Base-by-base conservation (phyloP, 92 coral and sea anemone genomes). In the Bergia sp. region DNA sequence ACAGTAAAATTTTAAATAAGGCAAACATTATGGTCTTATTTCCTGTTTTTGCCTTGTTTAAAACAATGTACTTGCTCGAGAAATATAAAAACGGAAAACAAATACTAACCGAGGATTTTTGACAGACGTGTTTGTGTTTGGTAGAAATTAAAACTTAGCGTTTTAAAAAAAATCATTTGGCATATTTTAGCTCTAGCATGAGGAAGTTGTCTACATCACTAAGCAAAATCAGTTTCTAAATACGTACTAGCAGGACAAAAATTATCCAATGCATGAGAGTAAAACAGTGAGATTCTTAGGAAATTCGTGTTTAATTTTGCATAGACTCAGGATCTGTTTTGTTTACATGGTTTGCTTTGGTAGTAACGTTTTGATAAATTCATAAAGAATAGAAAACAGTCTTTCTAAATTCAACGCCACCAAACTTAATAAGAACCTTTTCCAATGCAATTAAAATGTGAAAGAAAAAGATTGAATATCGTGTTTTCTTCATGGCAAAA, bases 271-370 rank as follows among this genome's bases (percentile, higher is more conserved):
- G 29, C 15, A 18, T 11, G 3, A 3, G 18, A 18, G 16, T 53
- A 8, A 53, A 53, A 18, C 16, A 53, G 10, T 53, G 58, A 53
- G 58, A 53, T 53, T 2, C 18, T 29, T 53, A 76, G 41, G 21
- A 76, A 76, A 37, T 16, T 20, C 43, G 21, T 42, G 49, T 42
- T 20, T 13, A 5, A 4, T 76, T 76, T 76, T 37, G 21, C 42
- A 76, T 76, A 43, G 7, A 77, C 29, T 77, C n/a, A 77, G 39
- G 5, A 4, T 77, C 29, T 77, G 81, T 77, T 77, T 71, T 71
- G 81, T 77, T 77, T 77, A 77, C 38, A 77, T 21, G 55, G 58
- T 42, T 77, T 61, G 69, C 69, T 3, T 2, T 23, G 69, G 69
- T 61, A 6, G 69, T 18, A 61, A 61, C 29, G 7, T 61, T 16